Base-by-base conservation (phyloP, 2,888 invertebrate genomes). In the Acleris sparsana region DNA sequence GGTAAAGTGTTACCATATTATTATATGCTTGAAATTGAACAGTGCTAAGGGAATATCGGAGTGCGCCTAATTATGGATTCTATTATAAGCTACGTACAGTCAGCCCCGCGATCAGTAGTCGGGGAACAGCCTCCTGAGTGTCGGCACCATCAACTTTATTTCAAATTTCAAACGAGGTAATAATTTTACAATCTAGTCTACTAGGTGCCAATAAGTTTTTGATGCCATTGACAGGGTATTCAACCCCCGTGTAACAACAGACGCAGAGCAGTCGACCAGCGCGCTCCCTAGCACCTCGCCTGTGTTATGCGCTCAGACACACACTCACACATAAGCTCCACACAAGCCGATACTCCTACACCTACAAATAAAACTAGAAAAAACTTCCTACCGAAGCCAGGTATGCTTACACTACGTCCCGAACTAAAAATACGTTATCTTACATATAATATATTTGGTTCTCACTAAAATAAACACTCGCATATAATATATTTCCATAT, bases 361-460 rank as follows among this genome's bases (percentile, higher is more conserved):
- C 62, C 69, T 71, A 72, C 70, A 74, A 76, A 55, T 58, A 66
- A 51, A 66, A 62, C 62, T 66, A 67, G 57, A 62, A 62, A 56
- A 48, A 59, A 53, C 60, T 51, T 60, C 55, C 62, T 62, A 66
- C 51, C 62, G 62, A 60, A 65, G 63, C 51, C 16, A 58, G 55
- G 52, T 62, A 62, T 51, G 44, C 62, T 67, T 58, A 67, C 17
- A 16, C 62, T 62, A 53, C 18, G 55, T 51, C 52, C 62, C 62
- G 43, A 44, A 59, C 39, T 67, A 72, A 72, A 69, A 66, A 73
- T 72, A 69, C 63, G 51, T 75, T 77, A 51, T 76, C 76, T 80
- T 78, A 82, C 75, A 77, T 72, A 73, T 77, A 80, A 80, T 82
- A 85, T 87, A 88, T 88, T 88, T 88, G 89, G 89, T 88, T 87